Evolutionary conservation across 2,797 vertebrate genomes (phyloP).

Genomic region (Pelobates cultripes): DNA sequence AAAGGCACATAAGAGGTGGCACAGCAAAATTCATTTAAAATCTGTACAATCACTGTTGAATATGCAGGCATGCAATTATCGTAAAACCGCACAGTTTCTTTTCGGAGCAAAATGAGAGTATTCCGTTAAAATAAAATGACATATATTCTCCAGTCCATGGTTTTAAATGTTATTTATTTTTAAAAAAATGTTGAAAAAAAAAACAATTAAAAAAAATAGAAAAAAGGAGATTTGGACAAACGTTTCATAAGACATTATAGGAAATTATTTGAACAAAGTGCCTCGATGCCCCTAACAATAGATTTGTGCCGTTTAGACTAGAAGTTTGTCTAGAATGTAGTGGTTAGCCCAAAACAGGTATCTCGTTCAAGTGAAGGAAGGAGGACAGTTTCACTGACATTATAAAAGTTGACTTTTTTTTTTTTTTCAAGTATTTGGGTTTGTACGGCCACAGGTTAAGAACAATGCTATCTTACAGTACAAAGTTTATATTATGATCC

Average conservation of each 20-base stretch:
- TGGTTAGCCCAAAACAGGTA: constrained; percentile 74
- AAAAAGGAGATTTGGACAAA: too few relatives aligned
- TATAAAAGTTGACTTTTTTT: constrained; percentile 67
- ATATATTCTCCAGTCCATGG: constrained; percentile 67
- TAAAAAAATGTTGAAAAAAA: neutral
- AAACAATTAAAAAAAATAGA: constrained; percentile 61
- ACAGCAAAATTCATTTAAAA: constrained; percentile 70
- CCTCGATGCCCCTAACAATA: constrained; percentile 71
- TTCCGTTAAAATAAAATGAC: constrained; percentile 63
- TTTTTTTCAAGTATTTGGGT: constrained; percentile 73
- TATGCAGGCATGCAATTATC: constrained; percentile 72
- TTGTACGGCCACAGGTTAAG: constrained; percentile 66
- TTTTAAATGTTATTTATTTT: constrained; percentile 64
- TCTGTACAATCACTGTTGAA: constrained; percentile 73
- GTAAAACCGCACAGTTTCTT: constrained; percentile 68
- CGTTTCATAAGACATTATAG: constrained; percentile 65
- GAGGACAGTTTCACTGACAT: constrained; percentile 74
- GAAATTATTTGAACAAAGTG: constrained; percentile 70
- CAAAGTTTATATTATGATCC: constrained; percentile 68
- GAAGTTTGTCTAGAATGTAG: constrained; percentile 74
- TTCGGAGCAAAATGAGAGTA: constrained; percentile 65
- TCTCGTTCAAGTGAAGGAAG: constrained; percentile 69
- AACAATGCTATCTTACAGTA: constrained; percentile 71
- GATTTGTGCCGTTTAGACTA: constrained; percentile 71
- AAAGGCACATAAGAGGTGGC: constrained; percentile 73